Percentiles rank a stretch among this genome's conserved stretches.
These are phyloP conservation scores for Acropora yongei DNA, from an alignment of 64 coral and sea anemone genomes.

Conservation along the genomic window DNA sequence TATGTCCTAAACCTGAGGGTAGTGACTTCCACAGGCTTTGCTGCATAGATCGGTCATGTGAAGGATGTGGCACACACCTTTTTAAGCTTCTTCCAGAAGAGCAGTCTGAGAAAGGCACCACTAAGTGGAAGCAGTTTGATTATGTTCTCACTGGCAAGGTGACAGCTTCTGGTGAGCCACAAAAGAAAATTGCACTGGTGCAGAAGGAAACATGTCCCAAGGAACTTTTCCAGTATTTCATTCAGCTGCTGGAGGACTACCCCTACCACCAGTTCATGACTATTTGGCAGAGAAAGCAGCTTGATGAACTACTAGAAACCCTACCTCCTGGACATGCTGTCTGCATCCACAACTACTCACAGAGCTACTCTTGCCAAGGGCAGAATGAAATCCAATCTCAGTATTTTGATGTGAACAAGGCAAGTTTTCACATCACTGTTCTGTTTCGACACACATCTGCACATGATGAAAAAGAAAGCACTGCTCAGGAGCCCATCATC, in stretches of 20 bases:
- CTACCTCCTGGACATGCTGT: slow-evolving; percentile 17
- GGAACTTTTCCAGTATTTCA: slow-evolving; percentile 42
- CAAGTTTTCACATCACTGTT: slow-evolving; percentile 6
- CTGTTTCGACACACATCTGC: slow-evolving; percentile 18
- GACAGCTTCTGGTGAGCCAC: slow-evolving; percentile 30
- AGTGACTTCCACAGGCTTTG: slow-evolving; percentile 21
- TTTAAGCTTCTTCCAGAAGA: slow-evolving; percentile 12
- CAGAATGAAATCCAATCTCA: slow-evolving; percentile 37
- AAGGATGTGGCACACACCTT: slow-evolving; percentile 20
- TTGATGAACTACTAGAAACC: slow-evolving; percentile 35
- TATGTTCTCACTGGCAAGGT: slow-evolving; percentile 16
- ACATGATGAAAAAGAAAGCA: too few relatives aligned
- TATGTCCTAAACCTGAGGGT: slow-evolving; percentile 47
- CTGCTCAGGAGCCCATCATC: too few relatives aligned
- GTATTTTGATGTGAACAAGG: slow-evolving; percentile 12
- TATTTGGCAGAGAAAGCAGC: slow-evolving; percentile 32
- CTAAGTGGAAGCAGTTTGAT: slow-evolving; percentile 50
- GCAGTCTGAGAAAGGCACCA: not conserved
- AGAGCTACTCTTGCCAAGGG: slow-evolving; percentile 13
- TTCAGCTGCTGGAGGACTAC: slow-evolving; percentile 26
- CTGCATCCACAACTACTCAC: slow-evolving; percentile 39
- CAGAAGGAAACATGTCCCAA: slow-evolving; percentile 21
- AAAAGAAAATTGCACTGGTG: slow-evolving; percentile 52
- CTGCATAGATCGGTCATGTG: slow-evolving; percentile 34
- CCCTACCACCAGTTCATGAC: slow-evolving; percentile 41